Base-by-base conservation (phyloP, 2,888 invertebrate species). In the Agriotes lineatus region DNA sequence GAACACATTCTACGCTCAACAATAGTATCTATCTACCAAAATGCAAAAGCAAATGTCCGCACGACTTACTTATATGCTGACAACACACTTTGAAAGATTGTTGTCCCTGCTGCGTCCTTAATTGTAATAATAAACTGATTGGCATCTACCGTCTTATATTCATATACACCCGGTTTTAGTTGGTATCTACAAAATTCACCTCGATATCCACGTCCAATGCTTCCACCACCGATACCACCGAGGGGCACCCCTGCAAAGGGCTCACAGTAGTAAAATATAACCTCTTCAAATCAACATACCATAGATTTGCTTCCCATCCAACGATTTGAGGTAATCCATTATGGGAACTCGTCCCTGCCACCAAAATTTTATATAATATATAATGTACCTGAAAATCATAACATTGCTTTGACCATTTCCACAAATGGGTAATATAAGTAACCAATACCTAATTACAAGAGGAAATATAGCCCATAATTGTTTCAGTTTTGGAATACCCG, bases 101-200 rank as follows among this genome's bases (percentile, higher is more conserved):
- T 91, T 73, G 88, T 86, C 67, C 89, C 88, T 62, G 88, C 86
- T 18, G 84, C 87, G 85, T 93, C 89, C 81, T 89, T 89, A 71
- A 97, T 93, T 64, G 94, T 95, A 5, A 96, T 89, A 79, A 97
- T 95, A 84, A 97, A 97, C 85, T 97, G 95, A 85, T 96, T 92
- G 59, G 94, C 95, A 70, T 91, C 90, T 10, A 95, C 89, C 4
- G 91, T 91, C 75, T 93, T 88, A 83, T 96, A 94, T 79, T 95
- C 93, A 84, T 96, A 96, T 68, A 94, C 87, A 54, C 97, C 97
- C 0, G 97, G 97, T 71, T 90, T 89, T 80, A 98, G 86, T 82
- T 96, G 95, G 83, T 91, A 97, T 63, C 97, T 89, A 82, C 96
- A 96, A 85, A 97, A 97, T 84, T 96, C 96, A 14, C 97, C 97